Percentiles rank a stretch among this genome's conserved stretches.
These are phyloP conservation scores for Dendrolimus houi DNA, from an alignment of 2,888 invertebrate species.

Conservation along the genomic window DNA sequence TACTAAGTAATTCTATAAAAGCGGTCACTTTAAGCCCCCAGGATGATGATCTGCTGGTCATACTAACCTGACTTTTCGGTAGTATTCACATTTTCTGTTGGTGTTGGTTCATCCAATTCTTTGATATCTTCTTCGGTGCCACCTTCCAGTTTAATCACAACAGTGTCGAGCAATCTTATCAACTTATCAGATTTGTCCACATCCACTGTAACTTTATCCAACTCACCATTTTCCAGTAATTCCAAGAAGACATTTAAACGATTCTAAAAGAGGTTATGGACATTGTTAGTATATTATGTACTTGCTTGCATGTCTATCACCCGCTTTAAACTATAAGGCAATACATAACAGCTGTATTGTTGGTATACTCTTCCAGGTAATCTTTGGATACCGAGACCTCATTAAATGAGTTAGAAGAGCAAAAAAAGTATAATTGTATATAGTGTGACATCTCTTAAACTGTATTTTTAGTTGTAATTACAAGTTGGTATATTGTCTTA, in stretches of 20 bases:
- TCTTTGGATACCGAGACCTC: no score
- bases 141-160: conserved; percentile 97
- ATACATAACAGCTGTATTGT: no score
- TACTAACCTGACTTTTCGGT: conserved; percentile 47
- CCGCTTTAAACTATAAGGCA: neutral
- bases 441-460: no score
- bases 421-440: no score
- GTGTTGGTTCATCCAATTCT: conserved; percentile 83
- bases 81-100: conserved; percentile 30
- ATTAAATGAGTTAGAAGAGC: no score
- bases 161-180: conserved; percentile 93
- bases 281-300: neutral
- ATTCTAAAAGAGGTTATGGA: conserved; percentile 68
- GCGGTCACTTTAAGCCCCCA: no score
- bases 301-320: neutral
- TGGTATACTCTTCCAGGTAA: no score
- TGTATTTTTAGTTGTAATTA: no score
- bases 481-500: neutral
- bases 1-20: no score
- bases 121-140: conserved; percentile 92
- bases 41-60: no score
- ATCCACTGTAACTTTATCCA: conserved; percentile 89
- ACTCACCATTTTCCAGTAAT: conserved; percentile 82
- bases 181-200: conserved; percentile 88
- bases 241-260: conserved; percentile 93